Evolutionary conservation across 2,113 vertebrate genomes (phyloP), one percentile per base, ranked within the genome.

Genomic region (Rhombomys opimus): DNA sequence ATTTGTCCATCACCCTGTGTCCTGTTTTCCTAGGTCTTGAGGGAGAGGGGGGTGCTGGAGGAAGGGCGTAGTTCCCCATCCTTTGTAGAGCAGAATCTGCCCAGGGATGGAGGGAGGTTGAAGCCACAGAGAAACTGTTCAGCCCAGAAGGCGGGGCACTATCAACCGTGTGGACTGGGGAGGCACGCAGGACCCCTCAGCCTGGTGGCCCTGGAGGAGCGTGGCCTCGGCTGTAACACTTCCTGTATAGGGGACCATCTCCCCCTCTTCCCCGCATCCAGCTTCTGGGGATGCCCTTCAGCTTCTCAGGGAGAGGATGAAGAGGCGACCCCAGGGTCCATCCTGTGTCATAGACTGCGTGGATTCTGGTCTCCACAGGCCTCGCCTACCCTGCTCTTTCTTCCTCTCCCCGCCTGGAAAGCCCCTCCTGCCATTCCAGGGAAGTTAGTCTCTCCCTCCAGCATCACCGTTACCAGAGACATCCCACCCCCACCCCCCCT

Each of bases 291-390:
- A 17, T 73, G 18, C n/a, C 70, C 20, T 52, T 75, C 22, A 81
- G 41, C 8, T 12, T 73, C 25, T 22, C 11, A 32, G 27, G 80
- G 18, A 7, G 12, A 68, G 18, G 27, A 5, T 30, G 87, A 78
- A 35, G 13, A 81, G 30, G n/a, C 61, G 22, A 38, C 30, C 2
- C 17, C 1, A 0, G 50, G 22, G 32, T 4, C 82, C 76, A 82
- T 52, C 7, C 2, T 17, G 25, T 12, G 38, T 54, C 50, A 38
- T 0, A 1, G 30, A 38, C 54, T n/a, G 0, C 46, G 32, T 3
- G 52, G 65, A 22, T 61, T 32, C 72, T 27, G 54, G 25, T 52
- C 52, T 81, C 1, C 50, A 85, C 20, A 38, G 0, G 1, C 1
- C 18, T 4, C 30, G 35, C 18, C 17, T 38, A 23, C 35, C 78